Evolutionary conservation across 2,888 invertebrate genomes (phyloP).

Genomic region (Drosophila macrospina): DNA sequence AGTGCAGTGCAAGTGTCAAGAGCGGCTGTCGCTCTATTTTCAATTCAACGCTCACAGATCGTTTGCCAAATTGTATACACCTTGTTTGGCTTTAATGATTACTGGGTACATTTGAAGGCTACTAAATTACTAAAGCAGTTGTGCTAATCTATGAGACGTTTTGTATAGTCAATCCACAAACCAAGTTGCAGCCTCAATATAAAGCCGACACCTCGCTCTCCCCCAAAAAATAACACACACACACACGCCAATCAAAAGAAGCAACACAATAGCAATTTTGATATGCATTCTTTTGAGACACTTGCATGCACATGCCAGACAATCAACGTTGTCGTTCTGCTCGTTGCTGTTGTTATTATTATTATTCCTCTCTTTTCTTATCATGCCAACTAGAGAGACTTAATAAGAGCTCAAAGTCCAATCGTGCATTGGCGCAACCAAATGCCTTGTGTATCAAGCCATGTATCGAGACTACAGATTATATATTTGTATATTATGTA

Average conservation of each 20-base stretch:
- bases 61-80: too few species aligned
- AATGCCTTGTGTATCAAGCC: constrained; percentile 30
- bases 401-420: constrained; percentile 50
- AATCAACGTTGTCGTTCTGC: constrained; percentile 21
- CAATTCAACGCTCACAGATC: too few species aligned
- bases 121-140: too few species aligned
- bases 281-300: too few species aligned
- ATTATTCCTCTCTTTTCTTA: constrained; percentile 25
- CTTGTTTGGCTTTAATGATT: too few species aligned
- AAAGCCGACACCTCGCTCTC: not conserved
- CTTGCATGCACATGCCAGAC: constrained; percentile 3
- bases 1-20: too few species aligned
- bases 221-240: too few species aligned
- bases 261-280: constrained; percentile 14
- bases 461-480: constrained; percentile 36
- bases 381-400: constrained; percentile 25
- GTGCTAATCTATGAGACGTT: too few species aligned
- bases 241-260: too few species aligned
- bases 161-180: too few species aligned
- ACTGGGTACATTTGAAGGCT: too few species aligned
- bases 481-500: not conserved
- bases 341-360: not conserved
- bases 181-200: not conserved
- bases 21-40: too few species aligned
- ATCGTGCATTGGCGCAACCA: constrained; percentile 8